phyloP scores from a whole-genome alignment of 1,140 invertebrate species.

The Drosophila bifasciata region DNA sequence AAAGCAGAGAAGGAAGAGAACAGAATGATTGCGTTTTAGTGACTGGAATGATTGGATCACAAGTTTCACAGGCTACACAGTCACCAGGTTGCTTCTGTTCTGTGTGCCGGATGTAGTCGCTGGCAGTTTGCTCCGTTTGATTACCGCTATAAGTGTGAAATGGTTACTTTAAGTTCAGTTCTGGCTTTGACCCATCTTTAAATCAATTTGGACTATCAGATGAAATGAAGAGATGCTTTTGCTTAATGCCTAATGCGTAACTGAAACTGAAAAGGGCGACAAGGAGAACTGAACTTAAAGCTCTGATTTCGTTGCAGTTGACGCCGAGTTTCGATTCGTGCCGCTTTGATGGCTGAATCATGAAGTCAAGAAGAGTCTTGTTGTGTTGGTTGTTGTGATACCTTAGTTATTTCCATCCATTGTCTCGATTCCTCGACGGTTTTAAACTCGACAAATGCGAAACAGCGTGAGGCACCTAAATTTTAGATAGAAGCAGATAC shows the following conservation, averaged over 20 bases:
- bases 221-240: not conserved
- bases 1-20: slow-evolving; percentile 69
- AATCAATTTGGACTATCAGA: slow-evolving; percentile 1
- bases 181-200: not conserved
- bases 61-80: slow-evolving; percentile 81
- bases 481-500: slow-evolving; percentile 85
- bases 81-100: slow-evolving; percentile 80
- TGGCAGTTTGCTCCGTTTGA: slow-evolving; percentile 16
- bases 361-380: slow-evolving; percentile 14
- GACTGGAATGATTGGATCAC: slow-evolving; percentile 19
- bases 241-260: too few relatives aligned
- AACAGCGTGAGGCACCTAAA: slow-evolving; percentile 94
- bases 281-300: too few relatives aligned
- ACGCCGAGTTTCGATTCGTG: too few relatives aligned
- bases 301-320: too few relatives aligned
- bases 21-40: slow-evolving; percentile 72
- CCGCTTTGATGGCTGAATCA: too few relatives aligned
- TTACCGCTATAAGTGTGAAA: slow-evolving; percentile 37
- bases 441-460: slow-evolving; percentile 98
- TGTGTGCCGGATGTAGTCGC: slow-evolving; percentile 49
- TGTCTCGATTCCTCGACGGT: slow-evolving; percentile 93
- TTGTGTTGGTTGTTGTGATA: slow-evolving; percentile 85
- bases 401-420: slow-evolving; percentile 97
- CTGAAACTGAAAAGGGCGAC: too few relatives aligned
- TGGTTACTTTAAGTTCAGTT: slow-evolving; percentile 44